Percentiles rank a stretch among this genome's conserved stretches.
phyloP scores from a whole-genome alignment of 2,888 invertebrate genomes.

The Heliconius ethilla region DNA sequence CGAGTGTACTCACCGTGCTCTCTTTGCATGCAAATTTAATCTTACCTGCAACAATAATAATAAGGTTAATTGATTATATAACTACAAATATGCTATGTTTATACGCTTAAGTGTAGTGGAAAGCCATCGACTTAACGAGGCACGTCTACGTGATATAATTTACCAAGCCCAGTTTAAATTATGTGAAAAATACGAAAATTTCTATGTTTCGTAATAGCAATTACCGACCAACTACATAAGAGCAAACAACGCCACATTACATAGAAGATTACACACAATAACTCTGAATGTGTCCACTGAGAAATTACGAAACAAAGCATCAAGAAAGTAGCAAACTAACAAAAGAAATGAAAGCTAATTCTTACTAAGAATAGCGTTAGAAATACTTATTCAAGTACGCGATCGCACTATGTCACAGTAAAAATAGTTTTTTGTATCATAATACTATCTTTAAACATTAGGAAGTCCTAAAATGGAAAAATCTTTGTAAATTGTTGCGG shows the following conservation, averaged over 20 bases:
- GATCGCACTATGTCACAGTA: slow-evolving; percentile 29
- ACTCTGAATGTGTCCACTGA: slow-evolving; percentile 59
- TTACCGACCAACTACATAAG: slow-evolving; percentile 66
- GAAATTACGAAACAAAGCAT: slow-evolving; percentile 74
- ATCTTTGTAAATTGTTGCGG: slow-evolving; percentile 20
- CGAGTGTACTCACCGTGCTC: slow-evolving; percentile 56
- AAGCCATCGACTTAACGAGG: slow-evolving; percentile 35
- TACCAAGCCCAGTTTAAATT: slow-evolving; percentile 39
- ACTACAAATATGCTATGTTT: slow-evolving; percentile 24
- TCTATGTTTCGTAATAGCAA: slow-evolving; percentile 66
- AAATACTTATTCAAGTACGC: slow-evolving; percentile 32
- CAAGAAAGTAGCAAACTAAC: slow-evolving; percentile 68
- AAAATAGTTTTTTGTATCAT: slow-evolving; percentile 46
- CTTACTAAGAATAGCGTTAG: slow-evolving; percentile 61
- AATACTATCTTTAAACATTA: slow-evolving; percentile 49
- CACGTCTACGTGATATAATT: slow-evolving; percentile 38
- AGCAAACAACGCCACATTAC: slow-evolving; percentile 63
- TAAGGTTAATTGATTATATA: slow-evolving; percentile 46
- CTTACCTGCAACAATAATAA: slow-evolving; percentile 74
- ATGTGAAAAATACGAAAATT: slow-evolving; percentile 61
- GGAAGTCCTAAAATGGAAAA: slow-evolving; percentile 44
- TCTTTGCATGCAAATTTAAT: slow-evolving; percentile 46
- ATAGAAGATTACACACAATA: slow-evolving; percentile 69
- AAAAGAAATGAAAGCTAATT: slow-evolving; percentile 69
- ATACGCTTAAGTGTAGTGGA: slow-evolving; percentile 32